Base-by-base conservation (phyloP, 2,113 vertebrate genomes). In the Taurulus bubalis region DNA sequence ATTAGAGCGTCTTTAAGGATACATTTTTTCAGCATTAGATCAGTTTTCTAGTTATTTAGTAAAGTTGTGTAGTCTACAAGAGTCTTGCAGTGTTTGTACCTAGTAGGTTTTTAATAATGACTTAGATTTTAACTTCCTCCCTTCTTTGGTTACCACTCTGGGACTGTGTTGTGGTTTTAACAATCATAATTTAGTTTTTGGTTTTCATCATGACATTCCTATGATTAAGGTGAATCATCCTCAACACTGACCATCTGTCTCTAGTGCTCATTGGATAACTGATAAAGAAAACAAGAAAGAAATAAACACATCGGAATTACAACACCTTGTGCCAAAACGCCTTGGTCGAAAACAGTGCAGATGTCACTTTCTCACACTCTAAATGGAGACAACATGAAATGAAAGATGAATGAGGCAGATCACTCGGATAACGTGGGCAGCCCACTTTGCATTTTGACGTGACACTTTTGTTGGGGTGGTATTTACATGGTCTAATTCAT, bases 331-430 rank as follows among this genome's bases (percentile, higher is more conserved):
- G 47, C 26, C 9, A 71, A 47, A 77, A 75, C 1, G 26, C 6
- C 5, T 11, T 20, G 32, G 32, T 49, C 60, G 45, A 67, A 72
- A 11, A 28, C 36, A 79, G 45, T 53, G 51, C 36, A 26, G 24
- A 49, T 26, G 51, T 71, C 28, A 12, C 3, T 55, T 66, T 24
- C 6, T 42, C n/a, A 64, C 49, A 68, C 12, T 11, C 7, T 40
- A 55, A 51, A 55, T 56, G 16, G 51, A 59, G 55, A 30, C 65
- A 28, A 49, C 71, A 53, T 42, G 62, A 71, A 30, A 32, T 30
- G 7, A 30, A 83, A 77, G 75, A 85, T 68, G 51, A 83, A 87
- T 56, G 71, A 62, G 59, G 15, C 26, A 28, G 53, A 71, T 62
- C 32, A 63, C 22, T 40, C 28, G 28, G 26, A 75, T 10, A n/a